Base-by-base conservation (phyloP, 2,888 invertebrate genomes). In the Scaptomyza parva region DNA sequence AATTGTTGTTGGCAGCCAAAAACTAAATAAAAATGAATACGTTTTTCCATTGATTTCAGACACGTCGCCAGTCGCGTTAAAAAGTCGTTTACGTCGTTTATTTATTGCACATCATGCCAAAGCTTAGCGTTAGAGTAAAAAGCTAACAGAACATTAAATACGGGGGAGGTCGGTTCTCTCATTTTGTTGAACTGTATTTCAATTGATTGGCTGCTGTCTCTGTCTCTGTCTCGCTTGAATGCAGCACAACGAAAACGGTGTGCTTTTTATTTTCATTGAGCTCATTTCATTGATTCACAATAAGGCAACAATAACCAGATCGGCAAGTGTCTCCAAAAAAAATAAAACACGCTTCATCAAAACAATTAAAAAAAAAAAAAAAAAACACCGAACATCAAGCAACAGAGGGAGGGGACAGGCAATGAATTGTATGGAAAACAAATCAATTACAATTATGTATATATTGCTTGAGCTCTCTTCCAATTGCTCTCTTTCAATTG, bases 381-480 rank as follows among this genome's bases (percentile, higher is more conserved):
- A 35, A 30, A 3, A 35, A 3, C 12, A 28, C 5, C 9, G 44
- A 66, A 20, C 48, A 58, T 39, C 45, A 45, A 60, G 61, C 60
- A 59, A 9, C 48, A 47, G 37, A 37, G 11, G 3, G 6, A 8
- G 35, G 14, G 14, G 35, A n/a, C 76, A 53, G 47, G 53, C 76
- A 70, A 79, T 69, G 59, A 88, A 83, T 76, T 83, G 73, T 80
- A 83, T 83, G 47, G 77, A 86, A 88, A 82, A 88, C 86, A 88
- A 88, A 88, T 83, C 83, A 88, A 83, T 83, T 83, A 84, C 69
- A 68, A 76, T 65, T 65, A 64, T 53, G 48, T 48, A 33, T 14
- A 17, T n/a, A n/a, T 47, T 53, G 39, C 43, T 54, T n/a, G 26
- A 24, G 45, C 37, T 47, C 37, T 28, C 24, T 39, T 20, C 11